Evolutionary conservation across 2,888 invertebrate genomes (phyloP), one percentile per base, ranked within the genome.

Genomic region (Morpho deidamia): DNA sequence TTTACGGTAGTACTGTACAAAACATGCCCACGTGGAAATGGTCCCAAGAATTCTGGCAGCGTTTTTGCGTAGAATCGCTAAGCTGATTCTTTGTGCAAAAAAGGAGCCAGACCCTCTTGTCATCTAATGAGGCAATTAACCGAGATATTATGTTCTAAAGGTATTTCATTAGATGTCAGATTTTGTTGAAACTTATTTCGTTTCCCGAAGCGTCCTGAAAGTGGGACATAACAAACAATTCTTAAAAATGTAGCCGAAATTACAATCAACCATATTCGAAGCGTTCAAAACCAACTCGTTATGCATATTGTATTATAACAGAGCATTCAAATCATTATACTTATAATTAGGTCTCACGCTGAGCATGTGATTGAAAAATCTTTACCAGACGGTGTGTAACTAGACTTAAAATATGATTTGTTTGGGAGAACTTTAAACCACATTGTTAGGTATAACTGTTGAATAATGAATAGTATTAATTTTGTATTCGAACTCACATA

Each of bases 341-440:
- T 69, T 79, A 72, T 82, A 82, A 84, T 81, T 74, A 76, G 78
- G 69, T 61, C 53, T 62, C 84, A 78, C 58, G 76, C 84, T 83
- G 84, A 7, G 84, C 57, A 39, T 64, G 57, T 79, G 83, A 85
- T 84, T 84, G 83, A 83, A 85, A 83, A 84, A 75, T 63, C 59
- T 50, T 43, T 53, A 50, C 37, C 50, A 53, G 39, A 44, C 55
- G 35, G 44, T 46, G 44, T 46, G 46, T 11, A 23, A 53, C 51
- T 45, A 51, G 35, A 38, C 33, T 52, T 59, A 55, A 57, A 52
- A 53, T 55, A 57, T 59, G 53, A 49, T 59, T 57, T 59, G 59
- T 60, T 53, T 59, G 42, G 34, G 42, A 51, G 41, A 35, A 11
- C 49, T 42, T 35, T 41, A 37, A 37, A 44, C 23, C 44, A 44